Base-by-base conservation (phyloP, 2,797 vertebrate genomes). In the Chromis chromis region DNA sequence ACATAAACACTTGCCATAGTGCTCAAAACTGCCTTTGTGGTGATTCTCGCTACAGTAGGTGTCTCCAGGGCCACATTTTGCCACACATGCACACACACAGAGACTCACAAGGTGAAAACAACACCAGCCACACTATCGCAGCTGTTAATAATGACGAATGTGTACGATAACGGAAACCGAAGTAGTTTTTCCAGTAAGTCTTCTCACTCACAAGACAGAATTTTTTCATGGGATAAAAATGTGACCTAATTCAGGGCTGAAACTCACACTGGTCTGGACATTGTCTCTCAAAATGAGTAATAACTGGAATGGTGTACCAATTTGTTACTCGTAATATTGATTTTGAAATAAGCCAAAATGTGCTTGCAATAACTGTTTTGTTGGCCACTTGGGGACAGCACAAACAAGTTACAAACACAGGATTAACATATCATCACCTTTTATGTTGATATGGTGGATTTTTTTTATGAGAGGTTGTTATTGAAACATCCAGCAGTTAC, bases 191-290 rank as follows among this genome's bases (percentile, higher is more conserved):
- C 25, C 69, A 24, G 6, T 2, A 17, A 71, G 49, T 28, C 25
- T 58, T 46, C 39, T 60, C 14, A 55, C 13, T 54, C 27, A 62
- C 28, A 17, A 46, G 52, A 12, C 0, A 27, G 28, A 22, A n/a
- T 49, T 36, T 52, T 17, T 25, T 58, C 64, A 63, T n/a, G 16
- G 9, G 21, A 50, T 61, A 58, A 80, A 63, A 33, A 59, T 21
- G 1, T 63, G 24, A 66, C 54, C 28, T 58, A 53, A 48, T 74
- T 79, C 24, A n/a, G 27, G 22, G 4, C 42, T 48, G 21, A 65
- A 36, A 49, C 33, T 71, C 44, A 21, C 17, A n/a, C 44, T 48
- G 3, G 19, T 22, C 68, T 55, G 31, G 17, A 63, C 9, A 14
- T 16, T 11, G 12, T 65, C 13, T 22, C 48, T 70, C 31, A n/a